Conservation (phyloP, 2,797 vertebrate species). For the Sebastes vulpes region DNA sequence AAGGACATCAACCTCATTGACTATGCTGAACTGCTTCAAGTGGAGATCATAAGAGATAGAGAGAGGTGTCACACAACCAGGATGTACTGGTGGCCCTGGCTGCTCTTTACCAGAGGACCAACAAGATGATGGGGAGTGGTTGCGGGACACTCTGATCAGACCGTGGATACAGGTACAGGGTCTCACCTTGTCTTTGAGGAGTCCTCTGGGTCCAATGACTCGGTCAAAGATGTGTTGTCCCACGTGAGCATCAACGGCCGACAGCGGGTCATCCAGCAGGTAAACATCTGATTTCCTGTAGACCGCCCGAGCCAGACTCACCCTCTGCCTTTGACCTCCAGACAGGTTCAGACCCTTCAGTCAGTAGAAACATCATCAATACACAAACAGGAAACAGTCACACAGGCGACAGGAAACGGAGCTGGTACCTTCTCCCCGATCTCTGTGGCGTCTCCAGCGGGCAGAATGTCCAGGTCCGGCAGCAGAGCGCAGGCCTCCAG, state of each 20-base stretch:
- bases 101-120: not conserved
- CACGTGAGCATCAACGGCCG: constrained; percentile 94
- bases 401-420: not conserved
- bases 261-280: constrained; percentile 92
- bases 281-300: constrained; percentile 89
- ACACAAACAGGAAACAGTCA: not conserved
- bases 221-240: constrained; percentile 95
- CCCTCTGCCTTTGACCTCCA: constrained; percentile 93
- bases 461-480: constrained; percentile 91
- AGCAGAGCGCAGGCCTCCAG: constrained; percentile 91
- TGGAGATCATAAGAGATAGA: too few relatives aligned
- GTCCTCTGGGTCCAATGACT: constrained; percentile 91
- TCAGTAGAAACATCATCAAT: not conserved
- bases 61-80: not conserved
- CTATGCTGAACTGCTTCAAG: too few relatives aligned
- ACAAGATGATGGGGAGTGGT: not conserved
- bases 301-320: constrained; percentile 92
- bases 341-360: constrained; percentile 93
- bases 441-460: constrained; percentile 90
- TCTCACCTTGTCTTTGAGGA: constrained; percentile 89
- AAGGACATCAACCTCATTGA: too few relatives aligned
- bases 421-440: constrained; percentile 93
- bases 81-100: not conserved
- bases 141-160: not conserved
- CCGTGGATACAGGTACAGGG: too few relatives aligned